Percentiles rank a stretch among this genome's conserved stretches.
phyloP scores from a whole-genome alignment of 2,113 vertebrate species.

The Dissostichus mawsoni region DNA sequence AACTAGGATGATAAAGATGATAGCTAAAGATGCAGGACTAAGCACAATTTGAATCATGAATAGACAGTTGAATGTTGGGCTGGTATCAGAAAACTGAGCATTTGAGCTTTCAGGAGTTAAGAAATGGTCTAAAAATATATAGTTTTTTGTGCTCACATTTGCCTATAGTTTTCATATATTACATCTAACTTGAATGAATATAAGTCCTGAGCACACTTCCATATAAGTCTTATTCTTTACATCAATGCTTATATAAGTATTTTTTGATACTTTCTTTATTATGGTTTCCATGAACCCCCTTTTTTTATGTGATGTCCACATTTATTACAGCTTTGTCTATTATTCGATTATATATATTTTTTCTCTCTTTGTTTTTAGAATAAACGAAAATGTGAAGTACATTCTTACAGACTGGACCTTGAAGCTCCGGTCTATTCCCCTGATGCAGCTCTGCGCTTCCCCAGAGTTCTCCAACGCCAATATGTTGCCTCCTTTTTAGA shows the following conservation, averaged over 20 bases:
- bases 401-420: slow-evolving; percentile 24
- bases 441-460: slow-evolving; percentile 39
- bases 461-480: slow-evolving; percentile 39
- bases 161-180: not conserved
- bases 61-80: too few species aligned
- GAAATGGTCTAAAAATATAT: too few species aligned
- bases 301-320: not conserved
- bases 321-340: not conserved
- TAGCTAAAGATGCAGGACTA: too few species aligned
- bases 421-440: slow-evolving; percentile 27
- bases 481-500: slow-evolving; percentile 47
- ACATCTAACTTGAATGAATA: not conserved
- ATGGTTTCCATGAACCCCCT: too few species aligned
- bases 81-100: too few species aligned
- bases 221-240: not conserved
- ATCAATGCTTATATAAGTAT: too few species aligned
- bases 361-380: slow-evolving; percentile 16
- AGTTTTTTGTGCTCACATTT: not conserved
- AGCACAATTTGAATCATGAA: too few species aligned
- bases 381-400: slow-evolving; percentile 8
- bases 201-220: not conserved
- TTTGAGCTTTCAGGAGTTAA: too few species aligned
- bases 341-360: not conserved
- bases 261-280: too few species aligned
- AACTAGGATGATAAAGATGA: not conserved